Evolutionary conservation across 1,140 invertebrate species (phyloP).

Genomic region (Ceratosolen solmsi): DNA sequence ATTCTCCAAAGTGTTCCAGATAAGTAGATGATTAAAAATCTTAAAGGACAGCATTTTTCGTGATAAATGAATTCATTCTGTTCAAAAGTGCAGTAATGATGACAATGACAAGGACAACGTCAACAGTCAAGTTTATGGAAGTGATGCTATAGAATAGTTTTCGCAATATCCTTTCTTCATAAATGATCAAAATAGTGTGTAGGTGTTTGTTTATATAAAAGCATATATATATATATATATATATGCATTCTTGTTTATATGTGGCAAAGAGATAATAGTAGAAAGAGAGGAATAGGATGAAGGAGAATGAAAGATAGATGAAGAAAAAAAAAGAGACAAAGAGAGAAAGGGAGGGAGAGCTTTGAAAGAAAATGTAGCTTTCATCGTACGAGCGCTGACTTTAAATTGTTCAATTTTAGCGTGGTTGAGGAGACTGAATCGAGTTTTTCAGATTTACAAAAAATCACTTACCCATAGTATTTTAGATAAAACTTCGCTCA

Average conservation of each 20-base stretch:
- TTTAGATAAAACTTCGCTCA: conserved; percentile 34
- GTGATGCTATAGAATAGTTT: not conserved
- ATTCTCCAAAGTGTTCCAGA: not conserved
- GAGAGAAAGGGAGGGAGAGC: no score
- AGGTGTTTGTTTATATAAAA: not conserved
- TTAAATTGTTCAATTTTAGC: conserved; percentile 42
- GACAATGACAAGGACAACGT: not conserved
- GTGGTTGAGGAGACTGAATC: not conserved
- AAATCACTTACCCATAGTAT: conserved; percentile 32
- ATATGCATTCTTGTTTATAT: no score
- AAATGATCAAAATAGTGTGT: not conserved
- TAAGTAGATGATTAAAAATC: not conserved
- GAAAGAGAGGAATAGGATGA: no score
- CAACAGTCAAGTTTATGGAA: not conserved
- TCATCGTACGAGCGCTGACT: conserved; percentile 9
- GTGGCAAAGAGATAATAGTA: no score
- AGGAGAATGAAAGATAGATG: no score
- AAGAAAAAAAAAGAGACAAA: no score
- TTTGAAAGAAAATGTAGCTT: not conserved
- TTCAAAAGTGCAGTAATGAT: not conserved
- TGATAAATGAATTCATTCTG: conserved; percentile 35
- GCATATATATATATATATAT: not conserved
- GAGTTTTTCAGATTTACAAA: conserved; percentile 43
- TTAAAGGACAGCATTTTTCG: conserved; percentile 14
- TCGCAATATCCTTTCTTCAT: not conserved